phyloP scores from a whole-genome alignment of 2,797 vertebrate genomes.

The Varecia variegata region DNA sequence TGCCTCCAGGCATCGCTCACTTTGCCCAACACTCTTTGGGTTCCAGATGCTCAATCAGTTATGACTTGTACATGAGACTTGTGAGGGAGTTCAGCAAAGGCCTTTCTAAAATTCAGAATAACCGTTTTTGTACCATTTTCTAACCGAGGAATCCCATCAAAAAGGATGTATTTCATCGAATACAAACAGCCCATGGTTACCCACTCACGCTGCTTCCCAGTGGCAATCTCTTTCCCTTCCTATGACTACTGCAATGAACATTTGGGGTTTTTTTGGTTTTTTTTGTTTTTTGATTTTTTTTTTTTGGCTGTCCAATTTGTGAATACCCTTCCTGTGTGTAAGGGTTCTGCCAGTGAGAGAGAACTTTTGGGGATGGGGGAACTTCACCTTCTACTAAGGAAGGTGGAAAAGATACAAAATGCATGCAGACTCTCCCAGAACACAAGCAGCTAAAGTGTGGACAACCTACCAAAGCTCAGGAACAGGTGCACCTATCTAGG shows the following conservation, averaged over 20 bases:
- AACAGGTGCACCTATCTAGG: neutral
- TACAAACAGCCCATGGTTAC: neutral
- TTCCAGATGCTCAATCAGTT: neutral
- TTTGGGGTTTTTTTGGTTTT: neutral
- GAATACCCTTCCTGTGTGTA: neutral
- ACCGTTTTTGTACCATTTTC: neutral
- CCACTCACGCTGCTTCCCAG: accelerated
- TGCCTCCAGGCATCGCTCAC: neutral
- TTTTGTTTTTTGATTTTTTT: neutral
- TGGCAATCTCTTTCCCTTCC: neutral
- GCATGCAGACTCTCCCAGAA: neutral
- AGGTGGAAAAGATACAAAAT: neutral
- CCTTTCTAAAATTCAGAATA: slow-evolving; percentile 33
- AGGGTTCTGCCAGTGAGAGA: neutral
- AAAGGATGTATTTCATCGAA: neutral
- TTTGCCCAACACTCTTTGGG: neutral
- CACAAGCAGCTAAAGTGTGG: neutral
- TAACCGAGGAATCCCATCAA: neutral
- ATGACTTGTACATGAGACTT: neutral
- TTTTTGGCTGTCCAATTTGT: neutral
- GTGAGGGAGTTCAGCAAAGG: neutral
- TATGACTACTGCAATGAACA: neutral
- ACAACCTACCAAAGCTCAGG: neutral
- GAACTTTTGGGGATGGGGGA: neutral
- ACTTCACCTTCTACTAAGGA: neutral